These are phyloP conservation scores for Trachymyrmex septentrionalis DNA, from an alignment of 1,140 invertebrate species.

Conservation along the genomic window DNA sequence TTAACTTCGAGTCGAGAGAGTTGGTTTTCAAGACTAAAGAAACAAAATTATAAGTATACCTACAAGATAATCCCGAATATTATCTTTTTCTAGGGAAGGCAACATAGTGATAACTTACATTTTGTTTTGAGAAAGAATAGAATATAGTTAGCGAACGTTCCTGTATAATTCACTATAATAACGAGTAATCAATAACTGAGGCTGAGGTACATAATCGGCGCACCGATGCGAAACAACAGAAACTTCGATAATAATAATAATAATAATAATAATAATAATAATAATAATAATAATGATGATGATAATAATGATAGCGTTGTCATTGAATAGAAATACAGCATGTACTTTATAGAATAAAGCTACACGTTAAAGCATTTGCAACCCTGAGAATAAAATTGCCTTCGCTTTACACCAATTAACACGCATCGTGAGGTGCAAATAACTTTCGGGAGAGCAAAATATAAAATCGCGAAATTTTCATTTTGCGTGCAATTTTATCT, in stretches of 20 bases:
- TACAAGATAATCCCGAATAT: background rate
- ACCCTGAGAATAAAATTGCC: slow-evolving; percentile 11
- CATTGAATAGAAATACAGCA: background rate
- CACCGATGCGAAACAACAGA: slow-evolving; percentile 16
- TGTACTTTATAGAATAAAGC: background rate
- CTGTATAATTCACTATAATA: slow-evolving; percentile 46
- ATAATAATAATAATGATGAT: slow-evolving; percentile 42
- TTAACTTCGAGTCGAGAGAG: background rate
- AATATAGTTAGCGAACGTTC: slow-evolving; percentile 3
- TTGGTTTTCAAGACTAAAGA: background rate
- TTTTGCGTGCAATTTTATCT: background rate
- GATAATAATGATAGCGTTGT: slow-evolving; percentile 45
- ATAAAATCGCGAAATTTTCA: background rate
- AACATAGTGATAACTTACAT: background rate
- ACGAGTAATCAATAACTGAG: slow-evolving; percentile 56
- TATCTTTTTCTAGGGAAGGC: background rate
- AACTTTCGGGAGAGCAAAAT: background rate
- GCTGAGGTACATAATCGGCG: slow-evolving; percentile 35
- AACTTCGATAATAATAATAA: slow-evolving; percentile 42
- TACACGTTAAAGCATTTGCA: background rate
- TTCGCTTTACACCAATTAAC: background rate
- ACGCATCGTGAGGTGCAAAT: background rate
- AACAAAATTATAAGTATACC: background rate
- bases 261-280: background rate
- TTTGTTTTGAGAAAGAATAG: slow-evolving; percentile 9